phyloP scores from a whole-genome alignment of 2,888 invertebrate genomes.

The Orthonychiurus folsomi region DNA sequence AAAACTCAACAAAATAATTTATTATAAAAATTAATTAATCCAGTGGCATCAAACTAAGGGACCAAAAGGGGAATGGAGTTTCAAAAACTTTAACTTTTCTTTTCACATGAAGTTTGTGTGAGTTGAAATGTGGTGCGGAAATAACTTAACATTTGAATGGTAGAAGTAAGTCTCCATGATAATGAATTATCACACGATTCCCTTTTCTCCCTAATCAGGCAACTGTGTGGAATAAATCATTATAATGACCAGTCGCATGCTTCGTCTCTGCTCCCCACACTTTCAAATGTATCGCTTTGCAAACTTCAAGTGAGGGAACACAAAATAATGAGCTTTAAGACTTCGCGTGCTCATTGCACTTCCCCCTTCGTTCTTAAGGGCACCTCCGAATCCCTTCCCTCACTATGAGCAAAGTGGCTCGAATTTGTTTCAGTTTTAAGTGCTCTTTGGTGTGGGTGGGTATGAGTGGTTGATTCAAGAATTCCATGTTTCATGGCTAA shows the following conservation, averaged over 20 bases:
- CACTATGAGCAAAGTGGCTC: too few relatives aligned
- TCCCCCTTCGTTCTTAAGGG: background rate
- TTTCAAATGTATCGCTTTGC: background rate
- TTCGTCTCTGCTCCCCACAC: background rate
- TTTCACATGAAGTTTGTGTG: too few relatives aligned
- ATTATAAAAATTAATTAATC: too few relatives aligned
- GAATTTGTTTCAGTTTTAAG: too few relatives aligned
- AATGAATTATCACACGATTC: background rate
- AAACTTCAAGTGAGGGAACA: background rate
- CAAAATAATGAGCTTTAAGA: too few relatives aligned
- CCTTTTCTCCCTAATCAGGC: constrained; percentile 12
- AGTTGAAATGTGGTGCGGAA: too few relatives aligned
- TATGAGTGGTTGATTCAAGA: background rate
- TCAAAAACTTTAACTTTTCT: too few relatives aligned
- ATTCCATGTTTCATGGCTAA: background rate
- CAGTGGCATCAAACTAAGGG: too few relatives aligned
- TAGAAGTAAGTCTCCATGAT: background rate
- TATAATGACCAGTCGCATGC: constrained; percentile 10
- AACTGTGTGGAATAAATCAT: constrained; percentile 13
- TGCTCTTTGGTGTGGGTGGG: background rate
- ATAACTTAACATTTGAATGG: background rate
- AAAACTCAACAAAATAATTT: too few relatives aligned
- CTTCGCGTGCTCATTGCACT: background rate
- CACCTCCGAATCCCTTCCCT: constrained; percentile 1
- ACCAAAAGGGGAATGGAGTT: too few relatives aligned